phyloP scores from a whole-genome alignment of 2,888 invertebrate genomes.

The Pseudococcus longispinus region DNA sequence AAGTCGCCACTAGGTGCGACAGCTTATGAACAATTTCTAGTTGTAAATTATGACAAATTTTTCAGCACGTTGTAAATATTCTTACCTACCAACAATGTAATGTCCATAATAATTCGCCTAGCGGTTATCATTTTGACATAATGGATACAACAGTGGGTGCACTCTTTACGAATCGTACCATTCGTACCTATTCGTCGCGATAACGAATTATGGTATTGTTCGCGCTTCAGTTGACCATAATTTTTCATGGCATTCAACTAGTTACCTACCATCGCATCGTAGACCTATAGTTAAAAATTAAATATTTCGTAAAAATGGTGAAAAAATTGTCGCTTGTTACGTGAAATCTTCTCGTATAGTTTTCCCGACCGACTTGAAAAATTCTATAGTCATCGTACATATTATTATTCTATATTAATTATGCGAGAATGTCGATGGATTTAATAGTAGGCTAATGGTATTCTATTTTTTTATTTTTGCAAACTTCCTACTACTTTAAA shows the following conservation, averaged over 20 bases:
- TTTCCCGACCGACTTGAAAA: conserved; percentile 27
- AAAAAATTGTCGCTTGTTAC: not conserved
- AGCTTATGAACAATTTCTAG: not conserved
- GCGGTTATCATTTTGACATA: not conserved
- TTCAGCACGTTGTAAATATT: not conserved
- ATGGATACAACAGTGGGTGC: not conserved
- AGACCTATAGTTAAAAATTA: not conserved
- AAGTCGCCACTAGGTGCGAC: not conserved
- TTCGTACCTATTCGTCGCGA: not conserved
- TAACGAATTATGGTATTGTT: not conserved
- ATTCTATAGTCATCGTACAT: not conserved
- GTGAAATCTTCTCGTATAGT: not conserved
- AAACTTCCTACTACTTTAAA: not conserved
- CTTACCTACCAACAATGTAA: not conserved
- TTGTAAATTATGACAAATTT: not conserved
- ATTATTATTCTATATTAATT: not conserved
- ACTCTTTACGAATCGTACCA: not conserved
- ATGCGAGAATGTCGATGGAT: conserved; percentile 38
- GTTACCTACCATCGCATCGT: not conserved
- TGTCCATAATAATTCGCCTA: not conserved
- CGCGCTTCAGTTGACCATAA: not conserved
- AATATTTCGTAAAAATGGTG: not conserved
- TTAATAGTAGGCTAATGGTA: conserved; percentile 35
- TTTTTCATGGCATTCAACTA: not conserved
- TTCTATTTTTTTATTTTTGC: conserved; percentile 22